Base-by-base conservation (phyloP, 2,888 invertebrate genomes). In the Lycophotia porphyrea region DNA sequence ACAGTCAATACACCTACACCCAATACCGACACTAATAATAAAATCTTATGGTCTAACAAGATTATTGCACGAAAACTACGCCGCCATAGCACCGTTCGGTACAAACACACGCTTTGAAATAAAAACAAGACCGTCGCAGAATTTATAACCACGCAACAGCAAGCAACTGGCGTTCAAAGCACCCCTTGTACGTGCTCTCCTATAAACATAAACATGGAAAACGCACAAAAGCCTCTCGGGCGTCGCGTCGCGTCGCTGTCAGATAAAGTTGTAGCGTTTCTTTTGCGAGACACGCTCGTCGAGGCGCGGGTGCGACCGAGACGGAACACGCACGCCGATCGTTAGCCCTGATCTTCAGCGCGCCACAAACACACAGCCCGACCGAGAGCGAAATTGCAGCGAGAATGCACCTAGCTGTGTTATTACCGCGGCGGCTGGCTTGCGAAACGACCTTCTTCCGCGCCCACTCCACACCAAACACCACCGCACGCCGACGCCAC, bases 311-410 rank as follows among this genome's bases (percentile, higher is more conserved):
- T 90, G 94, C 88, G 95, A 96, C 90, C 70, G 94, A 91, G 95
- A 95, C 88, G 90, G 92, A 89, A 87, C 85, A 90, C 80, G 88
- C 92, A 90, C 93, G 94, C 93, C 96, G 96, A 96, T 96, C 96
- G 96, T 96, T 96, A 96, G 96, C 96, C 96, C 96, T 96, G 96
- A 96, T 96, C 96, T 96, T 96, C 96, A 96, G 92, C 96, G 96
- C 96, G 96, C 96, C 95, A 96, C 96, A 96, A 96, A 96, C 96
- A 96, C 94, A 96, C 92, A 96, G 94, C 94, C 96, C 96, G 96
- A 96, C 96, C 95, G 96, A 96, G 96, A 96, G 96, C 95, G 96
- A 96, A 96, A 96, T 96, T 96, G 96, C 96, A 96, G 92, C 94
- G 94, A 96, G 95, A 96, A 96, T 96, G 96, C 96, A 96, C 95